phyloP scores from a whole-genome alignment of 2,888 invertebrate genomes.

The Pharmacophagus antenor region DNA sequence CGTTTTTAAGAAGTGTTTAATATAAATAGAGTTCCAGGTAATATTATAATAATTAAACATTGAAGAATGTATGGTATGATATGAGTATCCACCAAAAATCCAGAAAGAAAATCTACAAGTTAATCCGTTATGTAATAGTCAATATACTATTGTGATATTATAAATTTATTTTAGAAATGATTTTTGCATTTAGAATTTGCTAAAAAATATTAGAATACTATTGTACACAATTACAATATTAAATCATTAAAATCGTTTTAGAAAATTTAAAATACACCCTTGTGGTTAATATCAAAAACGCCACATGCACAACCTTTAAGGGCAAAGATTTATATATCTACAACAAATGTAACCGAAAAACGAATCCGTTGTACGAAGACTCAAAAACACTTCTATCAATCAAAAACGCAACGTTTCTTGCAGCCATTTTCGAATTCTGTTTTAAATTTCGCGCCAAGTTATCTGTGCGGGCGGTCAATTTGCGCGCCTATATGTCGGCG shows the following conservation, averaged over 20 bases:
- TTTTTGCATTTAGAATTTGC: too few species aligned
- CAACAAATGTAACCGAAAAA: constrained; percentile 15
- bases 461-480: constrained; percentile 29
- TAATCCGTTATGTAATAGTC: too few species aligned
- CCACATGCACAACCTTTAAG: background rate
- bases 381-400: constrained; percentile 34
- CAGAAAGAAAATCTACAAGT: too few species aligned
- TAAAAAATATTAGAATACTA: too few species aligned
- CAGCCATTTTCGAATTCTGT: constrained; percentile 34
- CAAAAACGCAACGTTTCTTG: constrained; percentile 32
- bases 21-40: too few species aligned
- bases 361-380: constrained; percentile 28
- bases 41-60: too few species aligned
- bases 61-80: too few species aligned
- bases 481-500: constrained; percentile 22
- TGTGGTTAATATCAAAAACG: background rate
- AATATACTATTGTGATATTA: too few species aligned
- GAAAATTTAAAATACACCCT: background rate
- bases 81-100: too few species aligned
- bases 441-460: constrained; percentile 31
- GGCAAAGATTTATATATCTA: constrained; percentile 9
- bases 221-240: background rate
- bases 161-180: too few species aligned
- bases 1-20: too few species aligned
- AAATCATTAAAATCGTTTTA: background rate